Conservation (phyloP, 35 echinoderm and acorn worm genomes). For the Ophioderma brevispina region DNA sequence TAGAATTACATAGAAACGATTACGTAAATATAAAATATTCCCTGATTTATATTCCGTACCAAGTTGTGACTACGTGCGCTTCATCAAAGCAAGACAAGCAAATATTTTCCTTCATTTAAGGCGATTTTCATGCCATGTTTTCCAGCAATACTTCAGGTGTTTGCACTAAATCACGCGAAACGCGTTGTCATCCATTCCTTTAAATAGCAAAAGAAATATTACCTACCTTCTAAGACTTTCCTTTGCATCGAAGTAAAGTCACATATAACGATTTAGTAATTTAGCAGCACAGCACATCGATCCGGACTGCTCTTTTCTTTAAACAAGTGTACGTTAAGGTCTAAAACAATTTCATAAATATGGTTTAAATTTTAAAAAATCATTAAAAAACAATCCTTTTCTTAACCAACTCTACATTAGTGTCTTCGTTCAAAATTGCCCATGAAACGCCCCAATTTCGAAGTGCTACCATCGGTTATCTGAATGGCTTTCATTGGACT, state of each 20-base stretch:
- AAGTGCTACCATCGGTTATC: background rate
- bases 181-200: background rate
- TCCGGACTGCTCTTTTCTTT: no score
- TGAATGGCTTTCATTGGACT: background rate
- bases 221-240: no score
- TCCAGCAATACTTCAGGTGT: background rate
- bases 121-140: background rate
- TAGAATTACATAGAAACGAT: no score
- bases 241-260: no score
- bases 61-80: background rate
- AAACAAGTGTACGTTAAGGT: no score
- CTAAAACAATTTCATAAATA: no score
- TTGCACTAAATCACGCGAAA: background rate
- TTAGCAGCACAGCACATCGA: no score
- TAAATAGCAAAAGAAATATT: background rate
- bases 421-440: background rate
- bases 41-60: no score
- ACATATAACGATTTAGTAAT: no score
- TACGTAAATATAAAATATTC: no score
- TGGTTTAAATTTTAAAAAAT: no score
- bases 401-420: background rate
- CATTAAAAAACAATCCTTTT: background rate
- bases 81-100: background rate
- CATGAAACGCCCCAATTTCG: background rate
- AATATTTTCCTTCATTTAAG: background rate